Evolutionary conservation across 2,113 vertebrate genomes (phyloP).

Genomic region (Lepisosteus osseus): DNA sequence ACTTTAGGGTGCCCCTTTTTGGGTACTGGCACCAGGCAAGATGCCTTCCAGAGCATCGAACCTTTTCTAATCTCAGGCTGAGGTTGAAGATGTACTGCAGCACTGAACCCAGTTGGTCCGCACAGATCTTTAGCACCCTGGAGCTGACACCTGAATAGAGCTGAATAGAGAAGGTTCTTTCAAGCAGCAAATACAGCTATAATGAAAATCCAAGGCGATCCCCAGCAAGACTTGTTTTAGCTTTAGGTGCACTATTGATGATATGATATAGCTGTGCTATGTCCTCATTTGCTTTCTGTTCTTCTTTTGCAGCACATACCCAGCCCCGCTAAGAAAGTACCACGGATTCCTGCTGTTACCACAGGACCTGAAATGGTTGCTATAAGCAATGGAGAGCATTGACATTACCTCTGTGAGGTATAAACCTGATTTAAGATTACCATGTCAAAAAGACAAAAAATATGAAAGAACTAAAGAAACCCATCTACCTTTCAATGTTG

Average conservation of each 20-base stretch:
- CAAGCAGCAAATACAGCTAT: too few relatives aligned
- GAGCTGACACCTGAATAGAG: background rate
- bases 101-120: too few relatives aligned
- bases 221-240: too few relatives aligned
- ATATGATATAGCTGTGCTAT: too few relatives aligned
- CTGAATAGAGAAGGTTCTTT: background rate
- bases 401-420: constrained; percentile 59
- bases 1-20: too few relatives aligned
- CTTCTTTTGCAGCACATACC: constrained; percentile 77
- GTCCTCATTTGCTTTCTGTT: constrained; percentile 6
- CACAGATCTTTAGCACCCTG: too few relatives aligned
- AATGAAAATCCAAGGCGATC: too few relatives aligned
- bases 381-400: constrained; percentile 78
- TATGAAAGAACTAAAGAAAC: constrained; percentile 10
- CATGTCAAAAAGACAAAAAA: background rate
- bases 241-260: too few relatives aligned
- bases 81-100: too few relatives aligned
- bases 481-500: background rate
- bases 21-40: too few relatives aligned
- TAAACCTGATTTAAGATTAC: constrained; percentile 20
- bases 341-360: constrained; percentile 77
- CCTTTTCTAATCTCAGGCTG: too few relatives aligned
- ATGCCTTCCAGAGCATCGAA: too few relatives aligned
- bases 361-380: constrained; percentile 67
- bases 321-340: constrained; percentile 94